A percentile compares a stretch with the other conserved stretches of the same genome.
phyloP scores from a whole-genome alignment of 1,140 invertebrate species.

The Rhizoglyphus robini region DNA sequence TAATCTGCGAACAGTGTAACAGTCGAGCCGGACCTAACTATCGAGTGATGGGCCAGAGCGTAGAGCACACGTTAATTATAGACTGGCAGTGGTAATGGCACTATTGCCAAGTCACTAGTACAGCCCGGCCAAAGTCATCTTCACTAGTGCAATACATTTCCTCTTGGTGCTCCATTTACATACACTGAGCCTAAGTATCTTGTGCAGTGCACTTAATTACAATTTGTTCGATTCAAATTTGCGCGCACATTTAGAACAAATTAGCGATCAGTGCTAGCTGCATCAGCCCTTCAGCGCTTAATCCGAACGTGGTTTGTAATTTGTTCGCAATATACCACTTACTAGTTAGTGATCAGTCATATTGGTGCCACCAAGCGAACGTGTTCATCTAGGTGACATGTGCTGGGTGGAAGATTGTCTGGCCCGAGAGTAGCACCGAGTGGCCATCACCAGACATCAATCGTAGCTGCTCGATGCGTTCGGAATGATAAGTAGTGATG shows the following conservation, averaged over 20 bases:
- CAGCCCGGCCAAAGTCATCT: background rate
- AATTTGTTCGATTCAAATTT: constrained; percentile 11
- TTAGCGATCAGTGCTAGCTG: background rate
- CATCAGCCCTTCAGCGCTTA: background rate
- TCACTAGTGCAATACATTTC: constrained; percentile 6
- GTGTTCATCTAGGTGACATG: background rate
- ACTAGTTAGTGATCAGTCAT: background rate
- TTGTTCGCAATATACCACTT: constrained; percentile 3
- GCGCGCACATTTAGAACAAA: background rate
- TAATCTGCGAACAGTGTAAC: background rate
- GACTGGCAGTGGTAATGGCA: background rate
- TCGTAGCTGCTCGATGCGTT: background rate
- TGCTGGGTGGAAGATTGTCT: background rate
- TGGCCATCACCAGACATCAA: too few relatives aligned
- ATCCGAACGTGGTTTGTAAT: background rate
- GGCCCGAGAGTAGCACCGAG: background rate
- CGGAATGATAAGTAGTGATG: background rate
- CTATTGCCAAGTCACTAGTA: too few relatives aligned
- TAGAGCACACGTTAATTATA: constrained; percentile 13
- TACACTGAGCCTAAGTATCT: background rate
- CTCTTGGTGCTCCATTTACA: constrained; percentile 11
- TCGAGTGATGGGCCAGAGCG: background rate
- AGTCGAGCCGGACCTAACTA: constrained; percentile 5
- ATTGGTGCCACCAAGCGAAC: background rate
- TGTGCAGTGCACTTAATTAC: constrained; percentile 10